Conservation (phyloP, 1,140 invertebrate genomes). For the Hylaeus volcanicus region DNA sequence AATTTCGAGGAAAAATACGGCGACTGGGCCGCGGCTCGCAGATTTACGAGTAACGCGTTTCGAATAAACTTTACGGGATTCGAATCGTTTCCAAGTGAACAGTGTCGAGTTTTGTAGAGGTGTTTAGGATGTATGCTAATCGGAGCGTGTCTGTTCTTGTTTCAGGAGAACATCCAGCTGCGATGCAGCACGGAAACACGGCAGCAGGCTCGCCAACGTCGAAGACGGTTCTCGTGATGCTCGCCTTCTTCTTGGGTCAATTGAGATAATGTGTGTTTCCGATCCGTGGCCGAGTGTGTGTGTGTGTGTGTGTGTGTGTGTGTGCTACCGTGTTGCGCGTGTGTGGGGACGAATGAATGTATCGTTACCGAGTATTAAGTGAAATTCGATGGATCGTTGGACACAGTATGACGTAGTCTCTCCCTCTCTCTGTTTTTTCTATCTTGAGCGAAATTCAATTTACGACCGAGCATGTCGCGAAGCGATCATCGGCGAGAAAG, state of each 20-base stretch:
- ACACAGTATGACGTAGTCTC: slow-evolving; percentile 26
- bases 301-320: slow-evolving; percentile 1
- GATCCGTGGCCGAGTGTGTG: slow-evolving; percentile 25
- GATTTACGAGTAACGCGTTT: background rate
- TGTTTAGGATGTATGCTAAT: slow-evolving; percentile 15
- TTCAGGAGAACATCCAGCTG: slow-evolving; percentile 90
- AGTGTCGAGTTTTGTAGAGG: too few relatives aligned
- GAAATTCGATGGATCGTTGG: slow-evolving; percentile 47
- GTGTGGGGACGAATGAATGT: background rate
- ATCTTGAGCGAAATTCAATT: slow-evolving; percentile 23
- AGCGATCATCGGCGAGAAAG: slow-evolving; percentile 36
- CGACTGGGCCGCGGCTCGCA: background rate
- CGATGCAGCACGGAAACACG: slow-evolving; percentile 89
- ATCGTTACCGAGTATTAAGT: slow-evolving; percentile 28
- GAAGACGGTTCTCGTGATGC: slow-evolving; percentile 74
- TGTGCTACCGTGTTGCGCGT: background rate
- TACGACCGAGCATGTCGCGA: background rate
- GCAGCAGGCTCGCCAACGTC: slow-evolving; percentile 77
- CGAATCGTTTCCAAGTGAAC: too few relatives aligned
- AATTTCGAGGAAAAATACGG: slow-evolving; percentile 30
- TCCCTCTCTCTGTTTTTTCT: slow-evolving; percentile 17
- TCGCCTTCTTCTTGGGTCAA: slow-evolving; percentile 77
- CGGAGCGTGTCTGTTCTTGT: slow-evolving; percentile 67
- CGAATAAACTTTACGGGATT: background rate
- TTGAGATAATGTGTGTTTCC: slow-evolving; percentile 78